Evolutionary conservation across 2,888 invertebrate species (phyloP), one percentile per base, ranked within the genome.

Genomic region (Eucera pruinosa): DNA sequence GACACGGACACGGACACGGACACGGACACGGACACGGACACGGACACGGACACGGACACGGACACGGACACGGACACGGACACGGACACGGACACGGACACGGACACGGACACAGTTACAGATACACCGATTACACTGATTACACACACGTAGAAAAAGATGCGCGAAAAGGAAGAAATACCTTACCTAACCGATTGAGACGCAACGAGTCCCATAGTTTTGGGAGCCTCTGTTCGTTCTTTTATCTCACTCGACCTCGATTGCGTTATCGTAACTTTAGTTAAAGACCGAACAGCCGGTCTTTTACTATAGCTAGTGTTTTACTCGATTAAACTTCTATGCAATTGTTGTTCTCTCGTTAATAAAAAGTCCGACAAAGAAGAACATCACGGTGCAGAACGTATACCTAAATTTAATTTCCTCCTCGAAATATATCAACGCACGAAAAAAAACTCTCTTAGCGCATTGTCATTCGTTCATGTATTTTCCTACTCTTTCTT

Each of bases 291-390:
- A 67, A 55, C 79, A 79, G 79, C 75, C 67, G 80, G 62, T 76
- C 82, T 83, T 82, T 85, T 82, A 85, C 71, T 83, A 78, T 86
- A 89, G 81, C 81, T 83, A 82, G 80, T 88, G 86, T 85, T 84
- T 82, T 82, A 85, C 65, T 82, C 78, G 72, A 85, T 83, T 81
- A 85, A 85, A 80, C 80, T 83, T 85, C 80, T 84, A 85, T 74
- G 87, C 89, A 90, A 81, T 78, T 85, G 80, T 85, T 85, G 83
- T 85, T 85, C 85, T 85, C 82, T 85, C 83, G 80, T 85, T 85
- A 85, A 84, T 85, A 85, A 85, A 85, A 84, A 69, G 55, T 84
- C 81, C 86, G 85, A 83, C 77, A 83, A 85, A 84, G 69, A 77
- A 60, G 25, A 73, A 33, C 13, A 77, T 15, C 47, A 82, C 75